Conservation (phyloP, 2,797 vertebrate species). For the Eremophila alpestris region DNA sequence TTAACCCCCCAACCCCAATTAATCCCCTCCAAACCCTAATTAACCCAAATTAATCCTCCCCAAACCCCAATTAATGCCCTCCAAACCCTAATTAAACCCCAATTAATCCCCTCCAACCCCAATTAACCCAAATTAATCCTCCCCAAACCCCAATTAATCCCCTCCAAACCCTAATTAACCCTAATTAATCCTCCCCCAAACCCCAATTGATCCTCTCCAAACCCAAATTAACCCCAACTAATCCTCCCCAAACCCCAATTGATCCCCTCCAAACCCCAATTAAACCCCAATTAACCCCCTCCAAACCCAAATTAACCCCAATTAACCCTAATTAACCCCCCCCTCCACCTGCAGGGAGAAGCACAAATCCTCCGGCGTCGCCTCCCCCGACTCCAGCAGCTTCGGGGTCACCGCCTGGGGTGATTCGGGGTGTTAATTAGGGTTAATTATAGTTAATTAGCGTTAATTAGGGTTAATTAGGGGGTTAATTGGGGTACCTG, state of each 20-base stretch:
- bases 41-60: no score
- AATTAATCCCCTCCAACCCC: neutral
- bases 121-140: neutral
- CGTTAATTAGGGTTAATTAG: no score
- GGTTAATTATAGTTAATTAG: no score
- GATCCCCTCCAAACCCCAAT: neutral
- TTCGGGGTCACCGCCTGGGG: neutral
- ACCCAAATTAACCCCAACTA: no score
- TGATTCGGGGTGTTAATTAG: no score
- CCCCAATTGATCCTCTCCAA: no score
- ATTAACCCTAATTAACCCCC: neutral
- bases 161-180: neutral
- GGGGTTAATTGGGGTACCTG: neutral
- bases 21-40: no score
- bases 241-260: neutral
- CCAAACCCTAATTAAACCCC: neutral
- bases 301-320: no score
- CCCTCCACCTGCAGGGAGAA: neutral
- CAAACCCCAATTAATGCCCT: neutral
- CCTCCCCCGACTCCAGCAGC: neutral
- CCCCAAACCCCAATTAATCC: neutral
- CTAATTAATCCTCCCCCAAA: no score
- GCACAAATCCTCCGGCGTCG: neutral
- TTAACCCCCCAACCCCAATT: no score
- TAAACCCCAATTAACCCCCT: no score